Percentiles rank a stretch among this genome's conserved stretches.
These are phyloP conservation scores for Equus przewalskii DNA, from an alignment of 2,113 vertebrate genomes.

Conservation along the genomic window DNA sequence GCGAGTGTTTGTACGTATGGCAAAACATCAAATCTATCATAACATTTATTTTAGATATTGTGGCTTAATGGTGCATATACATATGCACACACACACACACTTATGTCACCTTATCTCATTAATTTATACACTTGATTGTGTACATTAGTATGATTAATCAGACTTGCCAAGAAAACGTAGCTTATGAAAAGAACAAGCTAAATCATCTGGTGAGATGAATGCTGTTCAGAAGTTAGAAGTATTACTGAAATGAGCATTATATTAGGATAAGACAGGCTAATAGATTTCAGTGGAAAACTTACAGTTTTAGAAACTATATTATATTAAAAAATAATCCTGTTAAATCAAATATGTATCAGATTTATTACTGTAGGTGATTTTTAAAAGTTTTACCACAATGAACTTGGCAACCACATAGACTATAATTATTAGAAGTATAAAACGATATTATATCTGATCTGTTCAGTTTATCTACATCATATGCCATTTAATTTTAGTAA, in stretches of 20 bases:
- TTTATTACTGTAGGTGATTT: constrained; percentile 52
- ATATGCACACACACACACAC: background rate
- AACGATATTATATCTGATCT: constrained; percentile 25
- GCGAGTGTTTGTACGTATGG: background rate
- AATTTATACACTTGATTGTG: background rate
- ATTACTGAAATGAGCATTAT: constrained; percentile 23
- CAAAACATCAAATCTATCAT: background rate
- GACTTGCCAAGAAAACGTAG: background rate
- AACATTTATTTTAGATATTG: background rate
- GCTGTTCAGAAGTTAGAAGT: constrained; percentile 40
- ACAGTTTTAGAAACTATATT: constrained; percentile 61
- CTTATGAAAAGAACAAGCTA: background rate
- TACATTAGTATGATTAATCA: background rate
- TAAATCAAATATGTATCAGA: constrained; percentile 57
- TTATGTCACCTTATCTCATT: background rate
- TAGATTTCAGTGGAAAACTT: constrained; percentile 60
- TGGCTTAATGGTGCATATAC: accelerated
- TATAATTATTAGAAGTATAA: constrained; percentile 67
- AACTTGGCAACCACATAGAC: constrained; percentile 42
- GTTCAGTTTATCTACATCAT: constrained; percentile 22
- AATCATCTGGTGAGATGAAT: background rate
- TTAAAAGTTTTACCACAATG: constrained; percentile 33
- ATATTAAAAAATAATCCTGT: constrained; percentile 69
- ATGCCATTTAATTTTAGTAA: constrained; percentile 54
- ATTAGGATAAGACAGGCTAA: constrained; percentile 50